Evolutionary conservation across 2,797 vertebrate genomes (phyloP).

Genomic region (Coccyzus lansbergi): DNA sequence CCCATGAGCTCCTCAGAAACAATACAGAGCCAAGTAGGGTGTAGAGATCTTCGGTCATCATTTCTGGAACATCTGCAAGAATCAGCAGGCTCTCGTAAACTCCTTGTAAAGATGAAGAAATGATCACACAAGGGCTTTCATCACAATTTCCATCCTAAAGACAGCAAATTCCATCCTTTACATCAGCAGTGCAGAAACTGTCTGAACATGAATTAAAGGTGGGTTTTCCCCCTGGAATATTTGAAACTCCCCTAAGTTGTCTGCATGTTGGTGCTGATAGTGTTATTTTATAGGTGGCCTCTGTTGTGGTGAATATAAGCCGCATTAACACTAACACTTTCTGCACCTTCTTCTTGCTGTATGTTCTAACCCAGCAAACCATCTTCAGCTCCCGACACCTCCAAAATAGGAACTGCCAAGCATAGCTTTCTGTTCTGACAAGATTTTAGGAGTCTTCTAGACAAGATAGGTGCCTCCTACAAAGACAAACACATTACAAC

Average conservation of each 20-base stretch:
- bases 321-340: background rate
- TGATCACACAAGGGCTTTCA: background rate
- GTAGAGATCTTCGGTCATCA: background rate
- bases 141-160: background rate
- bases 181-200: background rate
- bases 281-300: background rate
- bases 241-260: background rate
- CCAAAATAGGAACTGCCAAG: background rate
- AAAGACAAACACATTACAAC: background rate
- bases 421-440: background rate
- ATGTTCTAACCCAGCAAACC: background rate
- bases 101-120: background rate
- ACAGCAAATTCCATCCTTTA: background rate
- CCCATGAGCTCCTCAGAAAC: background rate
- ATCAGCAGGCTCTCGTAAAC: background rate
- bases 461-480: background rate
- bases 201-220: background rate
- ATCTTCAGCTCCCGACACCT: background rate
- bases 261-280: background rate
- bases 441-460: background rate
- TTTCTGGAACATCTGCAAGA: background rate
- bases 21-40: background rate
- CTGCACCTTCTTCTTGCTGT: background rate
- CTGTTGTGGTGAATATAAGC: background rate
- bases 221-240: fast-evolving